Percentiles rank a stretch among this genome's conserved stretches.
Conservation (phyloP, 2,113 vertebrate genomes). For the Naja naja region DNA sequence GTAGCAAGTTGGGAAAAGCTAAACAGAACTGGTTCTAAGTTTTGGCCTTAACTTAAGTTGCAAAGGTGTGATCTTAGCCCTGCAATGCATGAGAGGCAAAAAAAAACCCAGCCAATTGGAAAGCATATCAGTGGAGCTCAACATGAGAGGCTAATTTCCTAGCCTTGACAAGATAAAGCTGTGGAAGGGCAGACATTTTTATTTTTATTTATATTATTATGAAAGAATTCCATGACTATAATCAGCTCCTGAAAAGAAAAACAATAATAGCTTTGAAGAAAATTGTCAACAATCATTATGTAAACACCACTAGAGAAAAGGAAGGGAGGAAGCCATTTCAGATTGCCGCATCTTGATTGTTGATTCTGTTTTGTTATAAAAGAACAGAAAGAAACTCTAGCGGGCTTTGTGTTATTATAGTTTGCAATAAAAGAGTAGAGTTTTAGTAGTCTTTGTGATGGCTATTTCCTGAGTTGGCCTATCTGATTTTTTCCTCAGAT, state of each 20-base stretch:
- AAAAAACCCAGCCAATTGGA: neutral
- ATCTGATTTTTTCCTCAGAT: no score
- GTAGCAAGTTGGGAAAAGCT: neutral
- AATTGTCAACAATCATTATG: neutral
- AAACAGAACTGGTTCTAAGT: neutral
- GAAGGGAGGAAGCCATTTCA: neutral
- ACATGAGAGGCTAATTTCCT: neutral
- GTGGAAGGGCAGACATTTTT: neutral
- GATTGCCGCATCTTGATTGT: neutral
- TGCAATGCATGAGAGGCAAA: neutral
- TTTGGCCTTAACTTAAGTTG: neutral
- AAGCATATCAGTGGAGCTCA: neutral
- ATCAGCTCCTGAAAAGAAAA: neutral
- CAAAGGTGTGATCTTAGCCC: neutral
- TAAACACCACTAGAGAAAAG: neutral
- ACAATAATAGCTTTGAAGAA: neutral
- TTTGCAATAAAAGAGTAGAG: neutral
- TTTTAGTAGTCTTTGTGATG: neutral
- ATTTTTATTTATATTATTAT: neutral
- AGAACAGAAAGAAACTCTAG: neutral
- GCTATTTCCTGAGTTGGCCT: neutral
- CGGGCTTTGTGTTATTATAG: neutral
- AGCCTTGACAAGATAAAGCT: neutral
- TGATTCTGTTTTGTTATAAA: neutral
- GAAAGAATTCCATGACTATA: neutral